Base-by-base conservation (phyloP, 2,113 vertebrate species). In the Mixornis gularis region DNA sequence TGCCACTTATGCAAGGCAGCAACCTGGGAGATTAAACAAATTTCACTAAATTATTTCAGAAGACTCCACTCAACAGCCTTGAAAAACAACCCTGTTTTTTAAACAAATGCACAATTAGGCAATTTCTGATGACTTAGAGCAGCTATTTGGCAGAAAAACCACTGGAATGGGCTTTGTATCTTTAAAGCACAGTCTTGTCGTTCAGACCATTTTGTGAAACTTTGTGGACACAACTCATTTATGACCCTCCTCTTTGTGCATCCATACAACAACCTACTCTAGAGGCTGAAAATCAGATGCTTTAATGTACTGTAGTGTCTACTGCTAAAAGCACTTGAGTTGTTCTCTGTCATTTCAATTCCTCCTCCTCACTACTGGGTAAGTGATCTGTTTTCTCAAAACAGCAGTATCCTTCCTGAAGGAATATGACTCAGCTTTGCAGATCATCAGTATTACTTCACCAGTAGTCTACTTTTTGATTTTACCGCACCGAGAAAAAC, bases 381-480 rank as follows among this genome's bases (percentile, higher is more conserved):
- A 95, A 89, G 72, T 88, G 89, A 96, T 74, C 80, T 85, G 90
- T 89, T 88, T 93, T 87, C 83, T 94, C 79, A 92, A 85, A 89
- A 87, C 87, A 86, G 90, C 96, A 96, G 85, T 93, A 96, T 84
- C 91, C 95, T 97, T 97, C 94, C 91, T 95, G 90, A 96, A 96
- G 83, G 72, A 96, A 90, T 94, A 93, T 97, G 96, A 97, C 96
- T 97, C 97, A 97, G 94, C 92, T 97, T 95, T 97, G 95, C 95
- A 97, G 94, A 96, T 91, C 89, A 92, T 73, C 87, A 78, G 81
- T 32, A 81, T 88, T 93, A 93, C 76, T 88, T 82, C 90, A 95
- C 76, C 93, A 88, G 71, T 74, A 73, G 85, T 94, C 91, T 85
- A 83, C 82, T 93, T 95, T 81, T 51, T 62, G 22, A 89, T 92